Conservation (phyloP, 2,113 vertebrate species). For the Lates calcarifer region DNA sequence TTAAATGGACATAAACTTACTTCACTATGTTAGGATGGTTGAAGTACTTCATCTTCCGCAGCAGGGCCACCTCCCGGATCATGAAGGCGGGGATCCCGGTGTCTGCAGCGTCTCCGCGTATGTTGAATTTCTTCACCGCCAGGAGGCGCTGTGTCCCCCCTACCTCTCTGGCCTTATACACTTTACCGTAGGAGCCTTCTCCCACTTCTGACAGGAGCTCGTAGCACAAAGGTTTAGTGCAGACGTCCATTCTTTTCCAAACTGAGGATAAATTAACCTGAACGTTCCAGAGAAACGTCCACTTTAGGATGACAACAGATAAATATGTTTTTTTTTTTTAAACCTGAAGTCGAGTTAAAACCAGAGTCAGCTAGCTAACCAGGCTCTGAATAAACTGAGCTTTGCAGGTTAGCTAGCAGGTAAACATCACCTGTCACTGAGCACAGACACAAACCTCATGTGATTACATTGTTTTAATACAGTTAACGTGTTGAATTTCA, state of each 20-base stretch:
- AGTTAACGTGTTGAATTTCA: neutral
- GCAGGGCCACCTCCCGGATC: conserved; percentile 85
- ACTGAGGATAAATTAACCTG: neutral
- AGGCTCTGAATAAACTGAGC: neutral
- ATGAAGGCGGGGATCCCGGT: conserved; percentile 81
- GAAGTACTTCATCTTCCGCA: conserved; percentile 79
- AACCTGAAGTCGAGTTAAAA: neutral
- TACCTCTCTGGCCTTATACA: conserved; percentile 83
- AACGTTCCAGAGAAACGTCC: neutral
- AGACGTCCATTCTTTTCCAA: conserved; percentile 62
- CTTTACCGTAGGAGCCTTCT: conserved; percentile 80
- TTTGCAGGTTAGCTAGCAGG: conserved; percentile 6
- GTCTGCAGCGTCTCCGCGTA: conserved; percentile 42
- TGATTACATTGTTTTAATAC: neutral
- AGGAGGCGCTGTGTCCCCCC: conserved; percentile 77
- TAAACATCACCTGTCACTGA: neutral
- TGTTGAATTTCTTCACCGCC: conserved; percentile 83
- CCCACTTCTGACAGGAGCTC: conserved; percentile 82
- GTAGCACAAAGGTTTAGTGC: conserved; percentile 54
- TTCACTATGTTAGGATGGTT: conserved; percentile 85
- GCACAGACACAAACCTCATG: neutral
- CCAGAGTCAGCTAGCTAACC: conserved; percentile 32
- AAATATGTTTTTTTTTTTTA: neutral
- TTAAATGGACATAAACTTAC: conserved; percentile 69
- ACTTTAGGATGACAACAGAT: neutral